A percentile compares a stretch with the other conserved stretches of the same genome.
Evolutionary conservation across 2,113 vertebrate species (phyloP).

Genomic region (Peromyscus maniculatus): DNA sequence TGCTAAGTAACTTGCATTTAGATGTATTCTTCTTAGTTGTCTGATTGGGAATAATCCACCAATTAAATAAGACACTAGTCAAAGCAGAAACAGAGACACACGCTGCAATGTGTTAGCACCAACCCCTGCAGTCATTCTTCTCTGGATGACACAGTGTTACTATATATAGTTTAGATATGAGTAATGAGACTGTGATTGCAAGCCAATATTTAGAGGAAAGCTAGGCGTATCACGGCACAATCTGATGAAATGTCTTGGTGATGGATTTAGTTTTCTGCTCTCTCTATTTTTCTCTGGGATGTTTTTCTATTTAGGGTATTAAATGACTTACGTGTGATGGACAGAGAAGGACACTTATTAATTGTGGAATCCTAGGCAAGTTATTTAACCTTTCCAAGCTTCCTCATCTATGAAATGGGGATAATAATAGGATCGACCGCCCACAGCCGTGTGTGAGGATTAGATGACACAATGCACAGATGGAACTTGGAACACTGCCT

Average conservation of each 20-base stretch:
- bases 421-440: slow-evolving; percentile 61
- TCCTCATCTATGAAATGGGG: slow-evolving; percentile 71
- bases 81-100: slow-evolving; percentile 50
- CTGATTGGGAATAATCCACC: slow-evolving; percentile 70
- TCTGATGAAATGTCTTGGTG: slow-evolving; percentile 73
- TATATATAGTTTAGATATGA: slow-evolving; percentile 79
- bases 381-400: slow-evolving; percentile 66
- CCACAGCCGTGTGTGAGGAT: slow-evolving; percentile 21
- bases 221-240: slow-evolving; percentile 55
- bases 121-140: slow-evolving; percentile 61
- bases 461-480: slow-evolving; percentile 5
- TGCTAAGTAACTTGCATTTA: slow-evolving; percentile 24
- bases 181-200: slow-evolving; percentile 75
- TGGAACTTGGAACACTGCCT: slow-evolving; percentile 25
- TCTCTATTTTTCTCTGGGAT: slow-evolving; percentile 75
- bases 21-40: slow-evolving; percentile 58
- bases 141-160: slow-evolving; percentile 67
- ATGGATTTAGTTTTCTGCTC: slow-evolving; percentile 74
- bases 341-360: slow-evolving; percentile 71
- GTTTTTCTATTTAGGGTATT: slow-evolving; percentile 74
- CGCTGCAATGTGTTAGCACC: slow-evolving; percentile 59
- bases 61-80: slow-evolving; percentile 61
- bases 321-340: slow-evolving; percentile 65
- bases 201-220: slow-evolving; percentile 69
- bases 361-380: slow-evolving; percentile 60